These are phyloP conservation scores for Phyllopteryx taeniolatus DNA, from an alignment of 2,113 vertebrate genomes.

Conservation along the genomic window DNA sequence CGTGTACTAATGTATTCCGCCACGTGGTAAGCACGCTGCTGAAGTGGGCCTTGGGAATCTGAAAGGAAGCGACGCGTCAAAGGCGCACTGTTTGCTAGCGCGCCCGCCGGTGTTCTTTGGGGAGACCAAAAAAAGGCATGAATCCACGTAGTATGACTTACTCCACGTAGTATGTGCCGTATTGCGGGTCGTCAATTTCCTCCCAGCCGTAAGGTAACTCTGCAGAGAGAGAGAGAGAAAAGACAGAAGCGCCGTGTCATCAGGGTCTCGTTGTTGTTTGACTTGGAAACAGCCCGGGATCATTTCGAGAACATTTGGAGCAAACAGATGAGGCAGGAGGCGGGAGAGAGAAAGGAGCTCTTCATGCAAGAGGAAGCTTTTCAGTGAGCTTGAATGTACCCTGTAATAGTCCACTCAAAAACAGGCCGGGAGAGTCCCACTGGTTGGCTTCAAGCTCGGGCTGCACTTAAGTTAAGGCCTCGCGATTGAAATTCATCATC, in stretches of 20 bases:
- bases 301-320: constrained; percentile 28
- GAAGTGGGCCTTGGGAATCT: constrained; percentile 20
- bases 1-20: constrained; percentile 30
- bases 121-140: background rate
- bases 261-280: constrained; percentile 10
- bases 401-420: constrained; percentile 65
- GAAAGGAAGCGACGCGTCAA: constrained; percentile 1
- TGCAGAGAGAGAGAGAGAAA: constrained; percentile 51
- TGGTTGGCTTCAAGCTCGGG: constrained; percentile 34
- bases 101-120: constrained; percentile 5
- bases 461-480: constrained; percentile 48
- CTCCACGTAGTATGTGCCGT: constrained; percentile 97
- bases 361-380: constrained; percentile 56
- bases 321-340: constrained; percentile 36
- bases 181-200: constrained; percentile 97
- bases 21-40: constrained; percentile 16
- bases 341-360: constrained; percentile 22
- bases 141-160: constrained; percentile 78
- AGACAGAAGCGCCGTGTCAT: constrained; percentile 17
- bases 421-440: constrained; percentile 47
- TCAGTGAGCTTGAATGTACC: constrained; percentile 48
- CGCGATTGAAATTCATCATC: constrained; percentile 21
- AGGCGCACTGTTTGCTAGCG: background rate
- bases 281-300: constrained; percentile 27
- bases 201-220: constrained; percentile 99